Percentiles rank a stretch among this genome's conserved stretches.
phyloP scores from a whole-genome alignment of 2,888 invertebrate genomes.

The Scaptomyza cyrtandrae region DNA sequence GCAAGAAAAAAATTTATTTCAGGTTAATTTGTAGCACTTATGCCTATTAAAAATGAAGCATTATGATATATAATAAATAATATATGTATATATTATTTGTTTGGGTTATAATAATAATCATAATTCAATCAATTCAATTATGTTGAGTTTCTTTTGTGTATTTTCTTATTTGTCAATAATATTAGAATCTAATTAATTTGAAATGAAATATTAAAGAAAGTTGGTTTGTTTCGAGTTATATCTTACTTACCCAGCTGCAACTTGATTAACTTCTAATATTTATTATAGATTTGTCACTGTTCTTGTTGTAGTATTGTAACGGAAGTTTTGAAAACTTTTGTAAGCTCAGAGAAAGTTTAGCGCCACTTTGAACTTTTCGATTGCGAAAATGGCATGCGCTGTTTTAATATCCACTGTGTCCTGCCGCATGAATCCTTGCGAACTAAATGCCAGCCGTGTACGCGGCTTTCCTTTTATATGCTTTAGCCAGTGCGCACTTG shows the following conservation, averaged over 20 bases:
- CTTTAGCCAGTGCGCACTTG: constrained; percentile 59
- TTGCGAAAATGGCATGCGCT: constrained; percentile 7
- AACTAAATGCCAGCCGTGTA: constrained; percentile 72
- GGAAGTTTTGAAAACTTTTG: background rate
- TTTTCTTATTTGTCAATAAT: too few relatives aligned
- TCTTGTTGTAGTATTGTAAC: background rate
- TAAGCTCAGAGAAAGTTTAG: background rate
- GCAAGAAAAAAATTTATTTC: too few relatives aligned
- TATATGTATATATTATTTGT: too few relatives aligned
- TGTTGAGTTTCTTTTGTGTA: too few relatives aligned
- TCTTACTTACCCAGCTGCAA: background rate
- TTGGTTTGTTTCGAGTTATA: too few relatives aligned
- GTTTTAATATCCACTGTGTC: constrained; percentile 53
- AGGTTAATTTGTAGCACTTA: too few relatives aligned
- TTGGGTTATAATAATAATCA: too few relatives aligned
- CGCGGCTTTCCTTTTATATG: constrained; percentile 76
- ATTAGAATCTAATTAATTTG: too few relatives aligned
- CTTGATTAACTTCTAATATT: background rate
- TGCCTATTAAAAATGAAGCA: too few relatives aligned
- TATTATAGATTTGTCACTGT: background rate
- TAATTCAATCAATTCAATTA: too few relatives aligned
- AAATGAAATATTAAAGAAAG: too few relatives aligned
- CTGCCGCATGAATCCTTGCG: constrained; percentile 73
- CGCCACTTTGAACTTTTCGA: constrained; percentile 2
- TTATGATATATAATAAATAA: too few relatives aligned